Base-by-base conservation (phyloP, 2,113 vertebrate species). In the Phalacrocorax carbo region DNA sequence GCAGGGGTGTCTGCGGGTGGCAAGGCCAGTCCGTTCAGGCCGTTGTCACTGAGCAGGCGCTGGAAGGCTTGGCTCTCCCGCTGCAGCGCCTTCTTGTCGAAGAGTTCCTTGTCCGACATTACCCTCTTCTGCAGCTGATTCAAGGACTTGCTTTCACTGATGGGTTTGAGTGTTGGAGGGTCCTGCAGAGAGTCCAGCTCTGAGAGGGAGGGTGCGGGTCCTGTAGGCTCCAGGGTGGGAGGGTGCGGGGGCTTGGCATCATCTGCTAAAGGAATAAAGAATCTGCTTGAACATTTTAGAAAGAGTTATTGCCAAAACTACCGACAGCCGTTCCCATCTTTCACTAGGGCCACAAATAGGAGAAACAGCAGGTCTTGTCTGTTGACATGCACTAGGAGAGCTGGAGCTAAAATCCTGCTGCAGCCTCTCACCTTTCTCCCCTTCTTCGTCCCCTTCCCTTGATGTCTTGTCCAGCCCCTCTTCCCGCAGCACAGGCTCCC, bases 201-300 rank as follows among this genome's bases (percentile, higher is more conserved):
- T 6, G 99, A 99, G 44, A 99, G 98, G 76, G 98, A 98, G 58
- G 99, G 99, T 29, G 98, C 98, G 0, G 99, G 99, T 92, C 99
- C 99, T 4, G 99, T 99, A 54, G 99, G 99, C 94, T 99, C 99
- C 96, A 99, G 98, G 83, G 98, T 99, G 15, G 99, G 99, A 82
- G 99, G 99, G 4, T 99, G 98, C 1, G 98, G 98, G 90, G 98
- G 98, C 97, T 99, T 99, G 93, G 98, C 97, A 96, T 99, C 99
- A 94, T 99, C 99, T 99, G 97, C 73, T 98, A 98, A 93, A 97
- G 75, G 96, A 96, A 96, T 82, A 97, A 92, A 97, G 95, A 97
- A 91, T 40, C 94, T 96, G 86, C 96, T 95, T 98, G 95, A 98
- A 96, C 69, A 97, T 92, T 97, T 94, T 94, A 94, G 94, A 83